Evolutionary conservation across 2,797 vertebrate species (phyloP).

Genomic region (Hydrolagus colliei): DNA sequence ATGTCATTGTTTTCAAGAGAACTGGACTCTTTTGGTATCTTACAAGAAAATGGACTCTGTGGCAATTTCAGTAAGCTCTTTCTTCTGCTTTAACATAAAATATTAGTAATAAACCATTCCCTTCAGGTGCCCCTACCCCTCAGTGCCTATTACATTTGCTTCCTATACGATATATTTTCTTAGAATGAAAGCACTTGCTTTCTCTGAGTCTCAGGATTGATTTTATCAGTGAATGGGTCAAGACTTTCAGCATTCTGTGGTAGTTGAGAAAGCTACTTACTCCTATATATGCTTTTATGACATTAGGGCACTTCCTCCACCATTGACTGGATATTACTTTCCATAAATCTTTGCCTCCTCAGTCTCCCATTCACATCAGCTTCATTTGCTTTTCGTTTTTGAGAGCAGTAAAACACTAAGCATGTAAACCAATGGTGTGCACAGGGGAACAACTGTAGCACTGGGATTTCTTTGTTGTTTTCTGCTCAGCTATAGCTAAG

Average conservation of each 20-base stretch:
- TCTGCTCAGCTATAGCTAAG: not conserved
- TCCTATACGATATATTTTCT: not conserved
- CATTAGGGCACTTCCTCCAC: not conserved
- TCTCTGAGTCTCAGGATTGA: not conserved
- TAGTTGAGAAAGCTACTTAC: not conserved
- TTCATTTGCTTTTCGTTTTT: not conserved
- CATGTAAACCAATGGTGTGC: conserved; percentile 10
- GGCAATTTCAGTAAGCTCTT: too few species aligned
- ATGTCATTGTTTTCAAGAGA: too few species aligned
- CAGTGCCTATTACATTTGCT: not conserved
- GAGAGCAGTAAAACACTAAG: not conserved
- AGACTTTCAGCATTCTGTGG: not conserved
- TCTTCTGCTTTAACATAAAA: too few species aligned
- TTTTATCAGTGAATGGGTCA: not conserved
- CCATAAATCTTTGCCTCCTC: not conserved
- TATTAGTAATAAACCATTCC: too few species aligned
- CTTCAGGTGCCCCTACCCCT: too few species aligned
- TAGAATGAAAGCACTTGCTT: not conserved
- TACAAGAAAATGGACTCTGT: too few species aligned
- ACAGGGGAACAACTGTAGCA: not conserved
- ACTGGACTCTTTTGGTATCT: too few species aligned
- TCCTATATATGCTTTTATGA: not conserved
- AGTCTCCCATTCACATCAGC: conserved; percentile 8
- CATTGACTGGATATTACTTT: not conserved
- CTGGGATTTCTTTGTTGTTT: not conserved